Base-by-base conservation (phyloP, 1,140 invertebrate species). In the Halesus radiatus region DNA sequence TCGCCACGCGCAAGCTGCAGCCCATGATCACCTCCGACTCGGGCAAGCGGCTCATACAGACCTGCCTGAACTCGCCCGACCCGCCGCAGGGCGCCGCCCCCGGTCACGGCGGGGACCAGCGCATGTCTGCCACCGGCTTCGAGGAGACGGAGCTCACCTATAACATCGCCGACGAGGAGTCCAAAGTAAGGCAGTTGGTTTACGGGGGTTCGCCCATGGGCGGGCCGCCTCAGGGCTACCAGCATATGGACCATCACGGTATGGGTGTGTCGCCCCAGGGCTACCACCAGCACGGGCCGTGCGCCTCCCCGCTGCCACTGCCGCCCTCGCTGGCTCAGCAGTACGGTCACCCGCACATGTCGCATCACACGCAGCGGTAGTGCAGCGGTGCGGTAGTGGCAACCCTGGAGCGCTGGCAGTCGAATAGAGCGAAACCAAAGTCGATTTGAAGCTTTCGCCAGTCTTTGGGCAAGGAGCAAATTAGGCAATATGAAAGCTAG, bases 11-110 rank as follows among this genome's bases (percentile, higher is more conserved):
- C 76, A 99, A 99, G 89, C 91, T 99, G 56, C 98, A 99, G 88
- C 99, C 98, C 68, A 99, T 99, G 98, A 99, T 99, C 87, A 99
- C 97, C 16, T 98, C 97, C 84, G 98, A 99, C 86, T 97, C 97
- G 76, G 99, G 98, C 64, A 99, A 99, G 89, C 95, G 97, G 62
- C 92, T 99, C 64, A 99, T 99, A 85, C 98, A 99, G 90, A 99
- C 98, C 74, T 99, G 99, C 89, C 92, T 99, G 29, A 99, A 99
- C 89, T 98, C 97, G 60, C 98, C 98, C 32, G 98, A 99, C 88
- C 96, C 96, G 66, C 95, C 95, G 68, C 95, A 95, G 45, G 92
- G 92, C 53, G 91, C 91, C 1, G 91, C 92, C 3, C 90, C 91
- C 70, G 89, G 90, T 80, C 97, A 98, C 89, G 82, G 79, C 23